These are phyloP conservation scores for Drosophila anceps DNA, from an alignment of 2,888 invertebrate species.

Conservation along the genomic window DNA sequence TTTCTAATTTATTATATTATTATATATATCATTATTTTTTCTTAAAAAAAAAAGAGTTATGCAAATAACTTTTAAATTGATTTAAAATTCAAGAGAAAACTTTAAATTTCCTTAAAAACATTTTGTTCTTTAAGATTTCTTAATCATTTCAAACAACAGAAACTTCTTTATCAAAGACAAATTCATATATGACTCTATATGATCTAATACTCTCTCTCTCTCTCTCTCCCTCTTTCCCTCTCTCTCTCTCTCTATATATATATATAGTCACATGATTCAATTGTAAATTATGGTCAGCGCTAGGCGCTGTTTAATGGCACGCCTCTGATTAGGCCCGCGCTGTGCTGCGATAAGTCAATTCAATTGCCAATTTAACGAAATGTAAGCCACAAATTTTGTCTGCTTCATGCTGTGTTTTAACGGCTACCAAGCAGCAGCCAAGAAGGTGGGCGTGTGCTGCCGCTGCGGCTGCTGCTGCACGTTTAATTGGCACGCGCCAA, in stretches of 20 bases:
- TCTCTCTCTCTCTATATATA: not conserved
- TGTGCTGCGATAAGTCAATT: constrained; percentile 21
- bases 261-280: constrained; percentile 8
- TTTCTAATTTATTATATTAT: too few relatives aligned
- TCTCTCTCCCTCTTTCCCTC: not conserved
- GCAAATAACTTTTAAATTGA: too few relatives aligned
- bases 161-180: too few relatives aligned
- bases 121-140: too few relatives aligned
- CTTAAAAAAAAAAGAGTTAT: too few relatives aligned
- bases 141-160: too few relatives aligned
- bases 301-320: constrained; percentile 5
- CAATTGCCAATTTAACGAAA: constrained; percentile 17
- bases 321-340: constrained; percentile 23
- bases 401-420: constrained; percentile 23
- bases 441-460: constrained; percentile 48
- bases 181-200: too few relatives aligned
- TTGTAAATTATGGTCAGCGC: not conserved
- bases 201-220: too few relatives aligned
- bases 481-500: constrained; percentile 79
- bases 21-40: too few relatives aligned
- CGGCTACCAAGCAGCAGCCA: constrained; percentile 1
- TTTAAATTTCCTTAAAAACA: too few relatives aligned
- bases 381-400: constrained; percentile 17
- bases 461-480: constrained; percentile 32
- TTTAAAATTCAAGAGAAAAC: too few relatives aligned